Evolutionary conservation across 2,113 vertebrate species (phyloP).

Genomic region (Gasterosteus aculeatus): DNA sequence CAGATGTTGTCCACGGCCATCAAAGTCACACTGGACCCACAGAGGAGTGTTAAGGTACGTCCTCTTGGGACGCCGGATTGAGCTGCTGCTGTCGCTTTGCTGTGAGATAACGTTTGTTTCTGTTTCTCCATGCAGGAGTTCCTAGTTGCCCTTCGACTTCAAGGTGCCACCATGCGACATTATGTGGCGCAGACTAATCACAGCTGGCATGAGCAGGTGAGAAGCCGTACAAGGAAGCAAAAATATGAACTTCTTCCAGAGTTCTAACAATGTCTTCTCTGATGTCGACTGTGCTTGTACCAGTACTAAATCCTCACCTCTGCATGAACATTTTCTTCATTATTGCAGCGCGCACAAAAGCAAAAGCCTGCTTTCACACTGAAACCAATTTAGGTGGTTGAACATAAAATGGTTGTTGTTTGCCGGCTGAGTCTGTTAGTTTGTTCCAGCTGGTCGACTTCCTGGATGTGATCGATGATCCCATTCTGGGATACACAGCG

Average conservation of each 20-base stretch:
- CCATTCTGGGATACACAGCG: slow-evolving; percentile 89
- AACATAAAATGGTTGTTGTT: not conserved
- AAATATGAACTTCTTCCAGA: not conserved
- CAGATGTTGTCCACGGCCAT: slow-evolving; percentile 91
- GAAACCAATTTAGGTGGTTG: not conserved
- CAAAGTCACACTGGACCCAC: slow-evolving; percentile 87
- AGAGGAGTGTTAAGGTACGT: slow-evolving; percentile 87
- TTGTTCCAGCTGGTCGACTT: slow-evolving; percentile 87
- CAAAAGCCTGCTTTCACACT: not conserved
- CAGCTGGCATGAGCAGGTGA: slow-evolving; percentile 94
- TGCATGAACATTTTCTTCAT: not conserved
- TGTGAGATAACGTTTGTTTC: not conserved
- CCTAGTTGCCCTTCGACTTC: slow-evolving; percentile 87
- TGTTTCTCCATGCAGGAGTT: slow-evolving; percentile 83
- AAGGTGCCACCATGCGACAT: slow-evolving; percentile 89
- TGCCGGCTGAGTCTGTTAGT: slow-evolving; percentile 11
- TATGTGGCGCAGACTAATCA: slow-evolving; percentile 84
- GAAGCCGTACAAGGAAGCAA: slow-evolving; percentile 1
- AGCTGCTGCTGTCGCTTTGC: not conserved
- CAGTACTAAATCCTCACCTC: not conserved
- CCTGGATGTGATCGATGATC: slow-evolving; percentile 90
- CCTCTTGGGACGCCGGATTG: not conserved
- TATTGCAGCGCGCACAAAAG: not conserved
- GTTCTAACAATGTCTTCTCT: not conserved
- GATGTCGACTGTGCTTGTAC: not conserved